These are phyloP conservation scores for Idaea aversata DNA, from an alignment of 2,888 invertebrate species.

Conservation along the genomic window DNA sequence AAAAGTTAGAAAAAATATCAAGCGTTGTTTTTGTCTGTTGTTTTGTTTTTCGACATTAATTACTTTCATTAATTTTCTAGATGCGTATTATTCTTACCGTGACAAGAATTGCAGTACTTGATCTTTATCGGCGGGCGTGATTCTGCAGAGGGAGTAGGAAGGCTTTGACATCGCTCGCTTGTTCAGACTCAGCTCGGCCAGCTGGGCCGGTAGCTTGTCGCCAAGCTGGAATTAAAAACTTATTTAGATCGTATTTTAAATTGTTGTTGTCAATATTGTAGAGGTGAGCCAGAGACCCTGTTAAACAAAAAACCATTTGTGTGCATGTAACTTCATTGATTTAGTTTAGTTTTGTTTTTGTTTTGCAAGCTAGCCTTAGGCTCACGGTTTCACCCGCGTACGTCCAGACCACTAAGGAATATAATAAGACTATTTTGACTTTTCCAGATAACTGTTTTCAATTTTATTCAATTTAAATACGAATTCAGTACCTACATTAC, in stretches of 20 bases:
- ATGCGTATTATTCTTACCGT: constrained; percentile 40
- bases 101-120: constrained; percentile 57
- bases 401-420: too few species aligned
- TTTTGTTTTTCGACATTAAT: neutral
- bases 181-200: constrained; percentile 60
- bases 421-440: too few species aligned
- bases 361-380: too few species aligned
- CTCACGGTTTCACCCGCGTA: too few species aligned
- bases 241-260: neutral
- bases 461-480: too few species aligned
- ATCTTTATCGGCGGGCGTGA: constrained; percentile 55
- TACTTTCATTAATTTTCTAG: neutral
- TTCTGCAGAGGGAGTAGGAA: constrained; percentile 50
- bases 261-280: neutral
- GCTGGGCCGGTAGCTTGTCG: constrained; percentile 68
- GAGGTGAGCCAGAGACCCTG: neutral
- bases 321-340: too few species aligned
- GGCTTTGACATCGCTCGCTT: constrained; percentile 53
- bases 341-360: too few species aligned
- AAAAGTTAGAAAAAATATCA: neutral
- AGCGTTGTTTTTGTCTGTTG: too few species aligned
- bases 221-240: constrained; percentile 48
- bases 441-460: too few species aligned
- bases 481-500: too few species aligned
- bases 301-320: neutral